These are phyloP conservation scores for Gymnogyps californianus DNA, from an alignment of 2,113 vertebrate genomes.

Conservation along the genomic window DNA sequence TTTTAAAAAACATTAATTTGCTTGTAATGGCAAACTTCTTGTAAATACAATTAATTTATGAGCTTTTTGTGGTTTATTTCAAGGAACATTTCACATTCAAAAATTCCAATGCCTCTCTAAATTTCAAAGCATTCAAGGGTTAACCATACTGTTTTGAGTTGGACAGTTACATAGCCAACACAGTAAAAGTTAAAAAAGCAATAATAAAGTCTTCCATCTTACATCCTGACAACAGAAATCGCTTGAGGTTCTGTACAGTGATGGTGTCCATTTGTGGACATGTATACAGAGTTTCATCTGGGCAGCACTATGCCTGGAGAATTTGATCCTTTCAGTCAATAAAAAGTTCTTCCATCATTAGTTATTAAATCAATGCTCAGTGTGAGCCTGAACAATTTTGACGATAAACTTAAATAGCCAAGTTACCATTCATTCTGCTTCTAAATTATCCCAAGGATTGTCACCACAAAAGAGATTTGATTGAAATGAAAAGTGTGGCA, in stretches of 20 bases:
- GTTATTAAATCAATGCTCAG: background rate
- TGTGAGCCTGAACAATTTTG: background rate
- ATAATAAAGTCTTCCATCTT: background rate
- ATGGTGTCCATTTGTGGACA: background rate
- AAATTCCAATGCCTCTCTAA: background rate
- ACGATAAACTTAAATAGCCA: background rate
- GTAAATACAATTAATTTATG: background rate
- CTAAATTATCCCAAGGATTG: background rate
- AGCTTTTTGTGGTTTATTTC: background rate
- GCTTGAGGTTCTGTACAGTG: background rate
- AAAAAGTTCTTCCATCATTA: background rate
- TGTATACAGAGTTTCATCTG: background rate
- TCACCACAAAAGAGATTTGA: background rate
- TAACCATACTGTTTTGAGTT: background rate
- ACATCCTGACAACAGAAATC: background rate
- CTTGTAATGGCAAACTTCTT: background rate
- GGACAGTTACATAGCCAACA: background rate
- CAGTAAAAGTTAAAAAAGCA: background rate
- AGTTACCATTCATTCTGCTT: background rate
- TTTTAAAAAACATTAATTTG: background rate
- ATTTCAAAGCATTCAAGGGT: background rate
- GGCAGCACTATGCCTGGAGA: background rate
- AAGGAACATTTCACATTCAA: background rate
- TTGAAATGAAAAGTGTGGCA: background rate
- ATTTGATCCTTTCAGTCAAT: background rate